Conservation (phyloP, 2,113 vertebrate genomes). For the Hippocampus guttulatus region DNA sequence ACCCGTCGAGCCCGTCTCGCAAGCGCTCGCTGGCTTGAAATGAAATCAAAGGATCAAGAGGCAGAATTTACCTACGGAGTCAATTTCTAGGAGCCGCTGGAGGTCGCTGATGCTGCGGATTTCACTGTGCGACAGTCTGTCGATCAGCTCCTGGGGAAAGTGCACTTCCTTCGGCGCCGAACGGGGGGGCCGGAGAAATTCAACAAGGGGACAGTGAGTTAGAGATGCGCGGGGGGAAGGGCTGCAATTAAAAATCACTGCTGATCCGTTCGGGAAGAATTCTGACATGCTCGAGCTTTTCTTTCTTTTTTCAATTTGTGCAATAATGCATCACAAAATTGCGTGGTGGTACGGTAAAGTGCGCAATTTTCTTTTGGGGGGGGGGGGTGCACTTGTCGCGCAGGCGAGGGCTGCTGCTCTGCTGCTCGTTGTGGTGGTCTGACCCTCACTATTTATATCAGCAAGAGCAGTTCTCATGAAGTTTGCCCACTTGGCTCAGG, state of each 20-base stretch:
- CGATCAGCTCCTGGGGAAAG: conserved; percentile 92
- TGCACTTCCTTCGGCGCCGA: conserved; percentile 78
- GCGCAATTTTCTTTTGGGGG: neutral
- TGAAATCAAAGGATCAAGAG: conserved; percentile 55
- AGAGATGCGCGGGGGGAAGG: conserved; percentile 20
- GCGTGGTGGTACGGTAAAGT: neutral
- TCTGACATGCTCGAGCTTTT: no score
- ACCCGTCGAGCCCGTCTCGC: neutral
- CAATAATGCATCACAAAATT: neutral
- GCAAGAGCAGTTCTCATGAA: conserved; percentile 59
- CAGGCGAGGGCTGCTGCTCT: no score
- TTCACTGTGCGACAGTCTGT: conserved; percentile 90
- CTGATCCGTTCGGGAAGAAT: no score
- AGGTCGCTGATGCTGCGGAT: conserved; percentile 98
- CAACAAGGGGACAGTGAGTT: conserved; percentile 42
- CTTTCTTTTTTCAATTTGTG: neutral
- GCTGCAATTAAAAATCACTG: neutral
- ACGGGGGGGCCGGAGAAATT: conserved; percentile 17
- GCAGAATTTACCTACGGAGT: conserved; percentile 98
- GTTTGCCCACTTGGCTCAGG: conserved; percentile 47
- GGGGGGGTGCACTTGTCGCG: conserved; percentile 60
- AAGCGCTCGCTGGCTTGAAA: no score
- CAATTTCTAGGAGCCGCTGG: conserved; percentile 97
- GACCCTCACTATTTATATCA: conserved; percentile 58
- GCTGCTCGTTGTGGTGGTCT: neutral